phyloP scores from a whole-genome alignment of 2,888 invertebrate species.

The Hirtodrosophila alboralis region DNA sequence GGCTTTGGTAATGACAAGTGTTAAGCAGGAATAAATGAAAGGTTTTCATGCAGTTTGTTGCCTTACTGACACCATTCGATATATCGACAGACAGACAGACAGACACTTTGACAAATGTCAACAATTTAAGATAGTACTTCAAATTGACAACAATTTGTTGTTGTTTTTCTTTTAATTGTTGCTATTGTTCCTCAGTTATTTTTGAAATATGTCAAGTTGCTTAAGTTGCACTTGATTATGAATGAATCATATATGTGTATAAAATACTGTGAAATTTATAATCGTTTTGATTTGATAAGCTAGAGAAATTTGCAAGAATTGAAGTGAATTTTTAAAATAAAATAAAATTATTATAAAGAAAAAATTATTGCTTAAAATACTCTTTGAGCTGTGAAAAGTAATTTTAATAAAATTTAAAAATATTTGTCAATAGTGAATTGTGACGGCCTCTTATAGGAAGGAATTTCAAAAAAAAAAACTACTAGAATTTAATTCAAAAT shows the following conservation, averaged over 20 bases:
- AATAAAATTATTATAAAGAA: too few species aligned
- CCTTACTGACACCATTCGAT: slow-evolving; percentile 56
- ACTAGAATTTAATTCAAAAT: too few species aligned
- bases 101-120: slow-evolving; percentile 41
- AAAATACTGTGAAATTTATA: slow-evolving; percentile 17
- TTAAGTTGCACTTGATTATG: slow-evolving; percentile 14
- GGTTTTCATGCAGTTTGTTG: slow-evolving; percentile 28
- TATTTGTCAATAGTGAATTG: too few species aligned
- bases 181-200: background rate
- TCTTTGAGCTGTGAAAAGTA: too few species aligned
- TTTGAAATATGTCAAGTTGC: slow-evolving; percentile 5
- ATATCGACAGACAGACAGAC: slow-evolving; percentile 8
- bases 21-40: slow-evolving; percentile 14
- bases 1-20: slow-evolving; percentile 50
- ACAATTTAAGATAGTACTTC: slow-evolving; percentile 35
- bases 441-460: too few species aligned
- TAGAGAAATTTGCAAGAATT: too few species aligned
- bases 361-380: too few species aligned
- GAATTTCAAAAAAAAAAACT: too few species aligned
- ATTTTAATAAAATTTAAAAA: too few species aligned
- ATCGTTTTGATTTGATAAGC: slow-evolving; percentile 8
- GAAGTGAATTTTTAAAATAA: too few species aligned
- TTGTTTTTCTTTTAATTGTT: slow-evolving; percentile 14
- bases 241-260: slow-evolving; percentile 3
- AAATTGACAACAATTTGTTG: slow-evolving; percentile 1